Evolutionary conservation across 2,797 vertebrate genomes (phyloP), one percentile per base, ranked within the genome.

Genomic region (Kryptopterus vitreolus): DNA sequence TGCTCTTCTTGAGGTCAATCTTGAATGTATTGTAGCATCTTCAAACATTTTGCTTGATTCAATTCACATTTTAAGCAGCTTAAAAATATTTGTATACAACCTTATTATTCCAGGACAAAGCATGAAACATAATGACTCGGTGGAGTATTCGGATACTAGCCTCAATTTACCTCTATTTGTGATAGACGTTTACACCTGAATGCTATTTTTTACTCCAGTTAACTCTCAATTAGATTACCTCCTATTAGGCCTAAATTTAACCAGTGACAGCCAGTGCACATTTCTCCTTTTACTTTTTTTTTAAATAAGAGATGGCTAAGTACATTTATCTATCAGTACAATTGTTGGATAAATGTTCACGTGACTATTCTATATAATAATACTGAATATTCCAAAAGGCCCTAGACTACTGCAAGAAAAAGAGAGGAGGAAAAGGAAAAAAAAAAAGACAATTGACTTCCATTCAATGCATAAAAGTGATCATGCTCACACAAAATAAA

Each of bases 141-240:
- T 10, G 9, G 7, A 26, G 31, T 26, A 62, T 62, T 62, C 16
- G 12, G 20, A 65, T 11, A 65, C 62, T 65, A 15, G 20, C 62
- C 33, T 63, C 9, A 22, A 63, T 63, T 63, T 62, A 35, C 7
- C 61, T 62, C 61, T 62, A 62, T 62, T 63, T 63, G 31, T 18
- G n/a, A 63, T 20, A 31, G 31, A 65, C 11, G 11, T 65, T 9
- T 65, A 65, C 33, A 65, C 62, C 33, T 62, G 16, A 35, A 63
- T 63, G 20, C 35, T 63, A n/a, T 62, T 31, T 26, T 16, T 63
- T 35, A 35, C 11, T 22, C 33, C 10, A 38, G 12, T 4, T 65
- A 10, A 65, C 31, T 33, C 55, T 57, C 1, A 65, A 6, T 38
- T 9, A 65, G 4, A 38, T 63, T 63, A 63, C 10, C 18, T 10